Evolutionary conservation across 37 sponge, comb jelly and placozoan species (phyloP), one percentile per base, ranked within the genome.

Genomic region (Dysidea cf. avara): DNA sequence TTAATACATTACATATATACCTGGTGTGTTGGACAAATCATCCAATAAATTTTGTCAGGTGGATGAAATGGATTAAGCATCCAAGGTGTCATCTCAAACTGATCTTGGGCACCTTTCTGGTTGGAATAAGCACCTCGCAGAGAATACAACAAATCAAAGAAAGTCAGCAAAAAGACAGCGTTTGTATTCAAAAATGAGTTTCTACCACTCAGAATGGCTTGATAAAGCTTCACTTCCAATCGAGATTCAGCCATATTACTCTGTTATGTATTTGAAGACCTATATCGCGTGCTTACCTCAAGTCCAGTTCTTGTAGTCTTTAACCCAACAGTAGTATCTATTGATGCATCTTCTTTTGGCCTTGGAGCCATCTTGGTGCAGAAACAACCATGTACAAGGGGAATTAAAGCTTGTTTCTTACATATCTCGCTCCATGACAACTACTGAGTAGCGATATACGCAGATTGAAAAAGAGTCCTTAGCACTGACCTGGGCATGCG

Each of bases 401-500:
- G n/a, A n/a, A n/a, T n/a, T n/a, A n/a, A n/a, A n/a, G n/a, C 78
- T 78, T 16, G 51, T 83, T 7, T 76, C 77, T 11, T 83, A 69
- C 77, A 55, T 58, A 20, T 83, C 84, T 49, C 37, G 78, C 22
- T 30, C 77, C 1, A 33, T 83, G 56, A 62, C 71, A 28, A 30
- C 63, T 2, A 69, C 77, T 34, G 56, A 70, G 61, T 47, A 70
- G 36, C 11, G 71, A 60, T 69, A 70, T 69, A 64, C 76, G 17
- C 83, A 82, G 61, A 75, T 82, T 9, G 83, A 82, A 36, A 82
- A 75, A 62, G 83, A n/a, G n/a, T n/a, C n/a, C n/a, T n/a, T n/a
- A n/a, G n/a, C n/a, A n/a, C n/a, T n/a, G n/a, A n/a, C n/a, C 13
- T 71, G 78, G 78, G 85, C 73, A 3, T 71, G 75, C 39, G 64